A percentile compares a stretch with the other conserved stretches of the same genome.
phyloP scores from a whole-genome alignment of 2,797 vertebrate species.

The Scomberomorus guttatus region DNA sequence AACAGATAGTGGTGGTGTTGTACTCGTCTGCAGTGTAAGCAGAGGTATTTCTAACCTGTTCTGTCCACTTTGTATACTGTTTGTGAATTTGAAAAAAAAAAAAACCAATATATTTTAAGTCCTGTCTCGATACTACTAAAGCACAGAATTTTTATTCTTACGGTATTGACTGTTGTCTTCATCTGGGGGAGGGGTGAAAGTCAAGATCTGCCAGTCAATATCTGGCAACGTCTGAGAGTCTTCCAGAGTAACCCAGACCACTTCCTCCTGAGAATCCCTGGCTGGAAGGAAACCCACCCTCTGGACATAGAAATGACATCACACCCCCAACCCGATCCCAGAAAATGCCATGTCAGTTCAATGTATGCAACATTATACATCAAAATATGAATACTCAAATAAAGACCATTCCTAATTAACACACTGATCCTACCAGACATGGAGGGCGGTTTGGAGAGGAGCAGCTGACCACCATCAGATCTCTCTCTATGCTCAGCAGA shows the following conservation, averaged over 20 bases:
- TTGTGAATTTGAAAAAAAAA: constrained; percentile 2
- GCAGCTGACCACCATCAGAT: constrained; percentile 93
- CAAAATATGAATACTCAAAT: neutral
- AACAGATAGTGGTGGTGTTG: neutral
- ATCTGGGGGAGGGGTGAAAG: constrained; percentile 89
- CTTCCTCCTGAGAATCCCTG: constrained; percentile 83
- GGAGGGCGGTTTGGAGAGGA: constrained; percentile 93
- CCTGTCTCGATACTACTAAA: neutral
- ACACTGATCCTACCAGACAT: constrained; percentile 86
- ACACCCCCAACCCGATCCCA: neutral
- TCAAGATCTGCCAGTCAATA: constrained; percentile 90
- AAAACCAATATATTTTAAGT: neutral
- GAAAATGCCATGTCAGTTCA: neutral
- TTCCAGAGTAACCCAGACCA: constrained; percentile 93
- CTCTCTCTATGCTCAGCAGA: constrained; percentile 89
- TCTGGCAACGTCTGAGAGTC: constrained; percentile 83
- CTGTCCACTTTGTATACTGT: neutral
- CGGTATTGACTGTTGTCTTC: constrained; percentile 91
- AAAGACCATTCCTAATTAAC: neutral
- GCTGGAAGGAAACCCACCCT: constrained; percentile 92
- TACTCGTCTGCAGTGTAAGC: neutral
- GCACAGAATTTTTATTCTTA: constrained; percentile 73
- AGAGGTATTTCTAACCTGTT: constrained; percentile 5
- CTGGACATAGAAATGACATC: constrained; percentile 76
- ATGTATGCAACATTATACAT: neutral